Evolutionary conservation across 2,888 invertebrate species (phyloP).

Genomic region (Hydrotaea cyrtoneurina): DNA sequence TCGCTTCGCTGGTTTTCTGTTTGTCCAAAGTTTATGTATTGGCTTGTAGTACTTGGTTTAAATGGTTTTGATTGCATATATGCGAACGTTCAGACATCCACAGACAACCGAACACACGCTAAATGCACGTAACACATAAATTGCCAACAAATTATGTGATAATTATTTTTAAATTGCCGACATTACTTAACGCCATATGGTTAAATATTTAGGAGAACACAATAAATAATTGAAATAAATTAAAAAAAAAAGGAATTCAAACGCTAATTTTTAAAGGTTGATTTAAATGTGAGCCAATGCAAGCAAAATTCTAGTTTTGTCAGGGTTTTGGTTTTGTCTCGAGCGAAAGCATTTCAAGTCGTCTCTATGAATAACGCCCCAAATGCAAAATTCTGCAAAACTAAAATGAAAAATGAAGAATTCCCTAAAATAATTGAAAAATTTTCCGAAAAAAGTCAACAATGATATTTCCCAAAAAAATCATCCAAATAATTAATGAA

Average conservation of each 20-base stretch:
- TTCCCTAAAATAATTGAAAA: too few relatives aligned
- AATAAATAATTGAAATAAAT: constrained; percentile 14
- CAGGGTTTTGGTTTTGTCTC: too few relatives aligned
- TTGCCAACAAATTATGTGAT: constrained; percentile 67
- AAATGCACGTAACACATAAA: constrained; percentile 62
- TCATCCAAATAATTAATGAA: too few relatives aligned
- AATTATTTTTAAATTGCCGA: constrained; percentile 66
- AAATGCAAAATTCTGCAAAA: too few relatives aligned
- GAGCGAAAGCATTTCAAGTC: too few relatives aligned
- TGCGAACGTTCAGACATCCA: background rate
- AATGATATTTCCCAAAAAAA: too few relatives aligned
- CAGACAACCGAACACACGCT: constrained; percentile 26
- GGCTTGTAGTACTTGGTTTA: constrained; percentile 28
- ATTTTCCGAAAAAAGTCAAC: too few relatives aligned
- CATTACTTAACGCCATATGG: constrained; percentile 66
- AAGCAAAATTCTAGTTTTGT: too few relatives aligned
- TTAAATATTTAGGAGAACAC: background rate
- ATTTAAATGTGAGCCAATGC: background rate
- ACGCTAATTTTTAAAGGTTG: background rate
- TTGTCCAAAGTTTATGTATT: background rate
- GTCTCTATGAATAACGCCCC: too few relatives aligned
- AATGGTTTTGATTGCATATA: constrained; percentile 42
- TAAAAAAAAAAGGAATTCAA: background rate
- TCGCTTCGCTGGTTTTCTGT: background rate
- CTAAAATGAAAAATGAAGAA: too few relatives aligned